These are phyloP conservation scores for Prochilodus magdalenae DNA, from an alignment of 2,113 vertebrate genomes.

Conservation along the genomic window DNA sequence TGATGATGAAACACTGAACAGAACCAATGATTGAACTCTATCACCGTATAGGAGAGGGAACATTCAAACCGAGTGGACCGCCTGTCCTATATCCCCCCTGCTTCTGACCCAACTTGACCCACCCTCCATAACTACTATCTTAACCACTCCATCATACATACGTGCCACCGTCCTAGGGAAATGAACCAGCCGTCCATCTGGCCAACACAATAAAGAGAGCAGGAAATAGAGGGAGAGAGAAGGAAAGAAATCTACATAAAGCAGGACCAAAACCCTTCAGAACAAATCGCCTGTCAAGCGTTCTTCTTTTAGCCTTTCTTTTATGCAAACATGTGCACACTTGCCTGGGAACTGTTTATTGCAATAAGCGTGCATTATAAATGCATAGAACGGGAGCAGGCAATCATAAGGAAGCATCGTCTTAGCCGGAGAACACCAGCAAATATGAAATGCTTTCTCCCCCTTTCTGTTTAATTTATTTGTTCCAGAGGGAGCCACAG, in stretches of 20 bases:
- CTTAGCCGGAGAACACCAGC: constrained; percentile 31
- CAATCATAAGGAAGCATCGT: constrained; percentile 49
- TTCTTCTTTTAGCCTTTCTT: constrained; percentile 41
- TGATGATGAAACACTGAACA: too few relatives aligned
- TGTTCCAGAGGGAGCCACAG: constrained; percentile 29
- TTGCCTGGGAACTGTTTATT: constrained; percentile 43
- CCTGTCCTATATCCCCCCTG: neutral
- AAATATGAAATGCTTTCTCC: constrained; percentile 26
- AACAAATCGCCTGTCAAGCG: constrained; percentile 58
- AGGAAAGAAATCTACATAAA: constrained; percentile 30
- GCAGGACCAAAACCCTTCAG: constrained; percentile 28
- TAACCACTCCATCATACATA: constrained; percentile 1
- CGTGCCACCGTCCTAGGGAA: neutral
- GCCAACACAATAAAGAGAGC: constrained; percentile 38
- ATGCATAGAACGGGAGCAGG: constrained; percentile 54
- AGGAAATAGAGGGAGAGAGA: constrained; percentile 49
- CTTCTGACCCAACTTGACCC: neutral
- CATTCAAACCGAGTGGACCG: neutral
- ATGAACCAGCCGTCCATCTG: constrained; percentile 43
- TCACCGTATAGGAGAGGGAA: neutral
- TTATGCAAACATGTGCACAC: constrained; percentile 41
- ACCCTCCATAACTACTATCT: neutral
- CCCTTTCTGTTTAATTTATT: constrained; percentile 32
- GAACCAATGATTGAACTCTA: too few relatives aligned
- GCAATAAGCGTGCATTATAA: constrained; percentile 54